A percentile compares a stretch with the other conserved stretches of the same genome.
Conservation (phyloP, 2,888 invertebrate species). For the Clostera curtula region DNA sequence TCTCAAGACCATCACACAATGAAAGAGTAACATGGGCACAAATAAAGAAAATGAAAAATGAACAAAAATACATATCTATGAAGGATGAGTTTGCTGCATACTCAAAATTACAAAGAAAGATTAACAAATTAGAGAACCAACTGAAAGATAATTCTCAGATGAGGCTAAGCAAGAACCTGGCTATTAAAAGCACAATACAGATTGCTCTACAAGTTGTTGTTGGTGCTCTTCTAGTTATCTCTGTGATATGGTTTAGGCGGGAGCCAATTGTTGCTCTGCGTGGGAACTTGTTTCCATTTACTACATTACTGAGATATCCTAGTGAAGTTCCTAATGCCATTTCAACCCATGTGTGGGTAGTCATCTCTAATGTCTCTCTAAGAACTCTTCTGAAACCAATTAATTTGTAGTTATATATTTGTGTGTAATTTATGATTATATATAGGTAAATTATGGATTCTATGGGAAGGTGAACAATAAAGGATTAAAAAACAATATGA, state of each 20-base stretch:
- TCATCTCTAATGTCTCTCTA: conserved; percentile 60
- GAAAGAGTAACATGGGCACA: conserved; percentile 56
- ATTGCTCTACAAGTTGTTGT: conserved; percentile 46
- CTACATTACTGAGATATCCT: conserved; percentile 53
- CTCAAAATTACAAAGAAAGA: conserved; percentile 74
- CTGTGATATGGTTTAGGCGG: conserved; percentile 57
- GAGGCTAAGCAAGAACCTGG: conserved; percentile 49
- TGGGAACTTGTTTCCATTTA: conserved; percentile 55
- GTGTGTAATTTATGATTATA: conserved; percentile 4
- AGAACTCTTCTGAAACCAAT: conserved; percentile 56
- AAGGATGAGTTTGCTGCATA: conserved; percentile 76
- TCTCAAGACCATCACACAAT: conserved; percentile 53
- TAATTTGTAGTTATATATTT: conserved; percentile 23
- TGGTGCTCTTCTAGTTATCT: conserved; percentile 42
- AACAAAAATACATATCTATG: conserved; percentile 68
- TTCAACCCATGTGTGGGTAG: conserved; percentile 62
- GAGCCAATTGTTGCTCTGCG: conserved; percentile 59
- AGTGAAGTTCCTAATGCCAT: conserved; percentile 58
- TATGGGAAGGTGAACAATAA: conserved; percentile 1
- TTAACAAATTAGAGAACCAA: conserved; percentile 66
- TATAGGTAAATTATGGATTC: neutral
- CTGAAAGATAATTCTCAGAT: conserved; percentile 55
- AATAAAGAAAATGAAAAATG: conserved; percentile 51
- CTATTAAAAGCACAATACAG: conserved; percentile 52
- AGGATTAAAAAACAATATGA: conserved; percentile 10